Conservation (phyloP, 2,888 invertebrate genomes). For the Drosophila anomalipes region DNA sequence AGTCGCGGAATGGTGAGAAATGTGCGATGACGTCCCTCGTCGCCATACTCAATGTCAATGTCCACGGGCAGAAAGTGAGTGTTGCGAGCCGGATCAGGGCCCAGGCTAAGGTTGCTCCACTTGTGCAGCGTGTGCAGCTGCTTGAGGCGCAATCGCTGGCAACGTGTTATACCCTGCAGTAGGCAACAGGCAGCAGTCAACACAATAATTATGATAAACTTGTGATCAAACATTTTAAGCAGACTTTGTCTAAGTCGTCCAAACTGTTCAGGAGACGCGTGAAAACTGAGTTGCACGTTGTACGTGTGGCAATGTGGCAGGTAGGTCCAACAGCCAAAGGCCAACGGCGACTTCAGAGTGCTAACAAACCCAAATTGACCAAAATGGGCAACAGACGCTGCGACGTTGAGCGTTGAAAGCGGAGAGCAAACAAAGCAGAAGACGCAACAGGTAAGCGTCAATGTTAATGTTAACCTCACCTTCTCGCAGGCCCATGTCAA, state of each 20-base stretch:
- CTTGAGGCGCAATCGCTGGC: slow-evolving; percentile 75
- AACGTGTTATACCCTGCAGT: background rate
- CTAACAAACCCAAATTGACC: slow-evolving; percentile 74
- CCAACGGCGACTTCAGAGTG: slow-evolving; percentile 18
- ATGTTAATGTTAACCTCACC: background rate
- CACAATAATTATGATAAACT: slow-evolving; percentile 27
- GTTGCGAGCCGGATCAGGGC: slow-evolving; percentile 87
- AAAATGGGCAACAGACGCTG: slow-evolving; percentile 35
- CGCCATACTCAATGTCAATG: slow-evolving; percentile 82
- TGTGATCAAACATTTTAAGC: slow-evolving; percentile 32
- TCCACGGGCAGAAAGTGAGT: slow-evolving; percentile 87
- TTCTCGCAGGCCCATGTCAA: slow-evolving; percentile 26
- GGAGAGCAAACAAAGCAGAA: slow-evolving; percentile 58
- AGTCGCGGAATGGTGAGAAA: slow-evolving; percentile 92
- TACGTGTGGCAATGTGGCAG: slow-evolving; percentile 37
- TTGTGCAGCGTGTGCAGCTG: slow-evolving; percentile 86
- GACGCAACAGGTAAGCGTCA: slow-evolving; percentile 44
- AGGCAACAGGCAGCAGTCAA: slow-evolving; percentile 15
- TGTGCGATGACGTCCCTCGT: slow-evolving; percentile 86
- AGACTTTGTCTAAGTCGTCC: slow-evolving; percentile 62
- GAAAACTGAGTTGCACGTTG: slow-evolving; percentile 34
- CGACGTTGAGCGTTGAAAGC: slow-evolving; percentile 16
- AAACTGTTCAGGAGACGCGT: slow-evolving; percentile 60
- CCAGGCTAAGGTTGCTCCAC: slow-evolving; percentile 89
- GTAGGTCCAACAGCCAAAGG: slow-evolving; percentile 35